phyloP scores from a whole-genome alignment of 2,888 invertebrate genomes.

The Ochropleura leucogaster region DNA sequence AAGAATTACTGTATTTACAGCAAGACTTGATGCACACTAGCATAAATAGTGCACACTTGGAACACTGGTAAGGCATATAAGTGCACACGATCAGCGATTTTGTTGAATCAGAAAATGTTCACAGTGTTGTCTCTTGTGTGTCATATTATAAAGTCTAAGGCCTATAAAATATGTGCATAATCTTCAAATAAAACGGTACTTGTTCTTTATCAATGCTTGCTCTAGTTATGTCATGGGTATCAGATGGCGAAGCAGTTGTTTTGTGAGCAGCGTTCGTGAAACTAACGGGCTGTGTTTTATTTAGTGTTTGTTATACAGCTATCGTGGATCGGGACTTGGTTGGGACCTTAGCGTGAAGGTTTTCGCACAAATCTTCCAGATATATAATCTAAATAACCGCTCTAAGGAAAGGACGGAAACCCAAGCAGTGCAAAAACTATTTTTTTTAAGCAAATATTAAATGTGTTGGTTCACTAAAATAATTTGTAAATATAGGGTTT shows the following conservation, averaged over 20 bases:
- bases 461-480: neutral
- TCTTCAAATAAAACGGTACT: slow-evolving; percentile 68
- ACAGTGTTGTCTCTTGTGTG: slow-evolving; percentile 25
- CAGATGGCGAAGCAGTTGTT: slow-evolving; percentile 66
- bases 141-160: slow-evolving; percentile 36
- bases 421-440: neutral
- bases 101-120: slow-evolving; percentile 39
- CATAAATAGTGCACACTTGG: slow-evolving; percentile 22
- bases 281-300: slow-evolving; percentile 55
- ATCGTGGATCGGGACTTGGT: slow-evolving; percentile 23
- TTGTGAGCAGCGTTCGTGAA: slow-evolving; percentile 49
- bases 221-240: slow-evolving; percentile 74
- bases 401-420: neutral
- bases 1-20: neutral
- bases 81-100: slow-evolving; percentile 26
- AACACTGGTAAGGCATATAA: slow-evolving; percentile 28
- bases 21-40: neutral
- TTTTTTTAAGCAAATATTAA: neutral
- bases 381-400: neutral
- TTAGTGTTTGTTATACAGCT: slow-evolving; percentile 40
- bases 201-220: slow-evolving; percentile 72
- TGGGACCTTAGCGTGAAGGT: neutral
- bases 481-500: slow-evolving; percentile 87
- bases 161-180: slow-evolving; percentile 56
- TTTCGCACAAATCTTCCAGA: neutral